Percentiles rank a stretch among this genome's conserved stretches.
These are phyloP conservation scores for Potamilus streckersoni DNA, from an alignment of 1,140 invertebrate species.

Conservation along the genomic window DNA sequence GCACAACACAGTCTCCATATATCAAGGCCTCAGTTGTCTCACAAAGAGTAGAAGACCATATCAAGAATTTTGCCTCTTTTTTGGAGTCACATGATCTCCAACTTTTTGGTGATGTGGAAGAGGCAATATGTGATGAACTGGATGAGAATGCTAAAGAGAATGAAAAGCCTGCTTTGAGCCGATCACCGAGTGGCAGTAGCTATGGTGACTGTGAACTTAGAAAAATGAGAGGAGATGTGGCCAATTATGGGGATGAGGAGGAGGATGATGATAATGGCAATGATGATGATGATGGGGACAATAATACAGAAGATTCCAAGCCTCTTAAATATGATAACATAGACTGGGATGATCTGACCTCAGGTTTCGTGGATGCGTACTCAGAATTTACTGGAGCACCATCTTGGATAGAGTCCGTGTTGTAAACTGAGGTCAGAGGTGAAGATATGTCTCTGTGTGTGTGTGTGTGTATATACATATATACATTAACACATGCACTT, in stretches of 20 bases:
- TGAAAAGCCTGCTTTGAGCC: conserved; percentile 23
- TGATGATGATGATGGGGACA: conserved; percentile 18
- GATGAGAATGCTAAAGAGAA: conserved; percentile 13
- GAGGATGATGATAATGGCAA: conserved; percentile 15
- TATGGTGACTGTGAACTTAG: conserved; percentile 9
- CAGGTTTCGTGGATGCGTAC: conserved; percentile 41
- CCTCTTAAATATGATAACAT: conserved; percentile 29
- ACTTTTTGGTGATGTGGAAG: conserved; percentile 37
- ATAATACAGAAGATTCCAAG: conserved; percentile 24
- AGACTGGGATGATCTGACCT: conserved; percentile 35
- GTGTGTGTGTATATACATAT: too few relatives aligned
- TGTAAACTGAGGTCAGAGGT: conserved; percentile 3
- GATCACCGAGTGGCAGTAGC: conserved; percentile 39
- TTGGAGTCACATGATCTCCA: conserved; percentile 38
- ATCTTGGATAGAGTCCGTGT: conserved; percentile 28
- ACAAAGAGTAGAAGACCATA: conserved; percentile 16
- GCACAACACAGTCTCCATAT: conserved; percentile 18
- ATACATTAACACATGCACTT: too few relatives aligned
- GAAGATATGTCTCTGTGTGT: too few relatives aligned
- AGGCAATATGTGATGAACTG: conserved; percentile 20
- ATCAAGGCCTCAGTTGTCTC: conserved; percentile 3
- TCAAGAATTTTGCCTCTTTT: conserved; percentile 33
- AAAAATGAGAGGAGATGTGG: conserved; percentile 19
- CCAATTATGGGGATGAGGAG: conserved; percentile 24
- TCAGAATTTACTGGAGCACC: conserved; percentile 27